These are phyloP conservation scores for Macrobrachium rosenbergii DNA, from an alignment of 1,140 invertebrate species.

Conservation along the genomic window DNA sequence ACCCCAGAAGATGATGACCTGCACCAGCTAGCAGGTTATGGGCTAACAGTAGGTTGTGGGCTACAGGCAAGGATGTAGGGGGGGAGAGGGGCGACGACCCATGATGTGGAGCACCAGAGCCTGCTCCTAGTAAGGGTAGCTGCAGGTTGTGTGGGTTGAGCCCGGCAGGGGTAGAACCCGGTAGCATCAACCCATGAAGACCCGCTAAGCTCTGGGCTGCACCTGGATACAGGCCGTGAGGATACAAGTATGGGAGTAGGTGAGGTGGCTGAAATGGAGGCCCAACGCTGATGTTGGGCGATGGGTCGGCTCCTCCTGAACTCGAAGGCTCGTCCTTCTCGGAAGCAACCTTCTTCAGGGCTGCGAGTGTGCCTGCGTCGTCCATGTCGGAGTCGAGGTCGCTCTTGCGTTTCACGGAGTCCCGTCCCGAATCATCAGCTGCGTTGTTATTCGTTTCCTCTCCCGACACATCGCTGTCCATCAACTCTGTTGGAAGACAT, in stretches of 20 bases:
- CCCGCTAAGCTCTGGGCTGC: conserved; percentile 74
- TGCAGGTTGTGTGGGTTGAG: conserved; percentile 54
- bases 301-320: conserved; percentile 51
- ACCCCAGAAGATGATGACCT: conserved; percentile 66
- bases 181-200: conserved; percentile 71
- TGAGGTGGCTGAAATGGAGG: conserved; percentile 85
- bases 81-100: conserved; percentile 62
- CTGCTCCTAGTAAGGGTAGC: conserved; percentile 63
- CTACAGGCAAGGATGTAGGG: conserved; percentile 60
- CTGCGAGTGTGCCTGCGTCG: conserved; percentile 54
- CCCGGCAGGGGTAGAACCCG: conserved; percentile 66
- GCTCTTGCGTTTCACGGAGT: conserved; percentile 64
- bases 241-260: conserved; percentile 89
- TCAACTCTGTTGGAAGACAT: conserved; percentile 45
- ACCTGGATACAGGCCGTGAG: conserved; percentile 82
- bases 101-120: conserved; percentile 27
- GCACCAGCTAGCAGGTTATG: conserved; percentile 74
- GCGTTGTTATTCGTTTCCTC: conserved; percentile 66
- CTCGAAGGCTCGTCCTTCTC: conserved; percentile 61
- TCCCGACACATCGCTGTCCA: conserved; percentile 64
- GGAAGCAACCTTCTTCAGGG: conserved; percentile 63
- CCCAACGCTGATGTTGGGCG: conserved; percentile 84
- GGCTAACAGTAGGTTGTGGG: conserved; percentile 66
- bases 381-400: conserved; percentile 64
- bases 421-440: conserved; percentile 61